Conservation (phyloP, 2,113 vertebrate species). For the Ophthalmolycus amberensis region DNA sequence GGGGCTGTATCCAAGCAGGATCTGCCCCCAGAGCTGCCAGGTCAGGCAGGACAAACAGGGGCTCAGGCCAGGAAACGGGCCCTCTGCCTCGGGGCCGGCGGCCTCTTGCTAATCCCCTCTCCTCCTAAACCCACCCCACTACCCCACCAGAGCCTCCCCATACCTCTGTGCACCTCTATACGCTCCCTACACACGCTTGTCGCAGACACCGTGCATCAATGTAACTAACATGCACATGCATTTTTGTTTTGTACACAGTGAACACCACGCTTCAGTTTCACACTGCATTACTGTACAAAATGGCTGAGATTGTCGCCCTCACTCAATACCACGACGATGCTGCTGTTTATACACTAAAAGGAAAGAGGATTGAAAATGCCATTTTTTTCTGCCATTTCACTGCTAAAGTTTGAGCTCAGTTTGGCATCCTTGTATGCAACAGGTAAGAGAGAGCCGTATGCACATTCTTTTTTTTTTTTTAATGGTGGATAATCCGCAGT, state of each 20-base stretch:
- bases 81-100: slow-evolving; percentile 87
- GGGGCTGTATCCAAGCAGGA: slow-evolving; percentile 88
- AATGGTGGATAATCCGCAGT: not conserved
- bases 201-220: not conserved
- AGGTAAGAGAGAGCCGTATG: not conserved
- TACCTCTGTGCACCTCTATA: slow-evolving; percentile 65
- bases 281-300: not conserved
- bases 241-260: not conserved
- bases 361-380: not conserved
- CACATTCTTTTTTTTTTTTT: not conserved
- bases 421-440: not conserved
- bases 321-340: not conserved
- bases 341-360: not conserved
- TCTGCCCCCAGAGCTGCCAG: slow-evolving; percentile 94
- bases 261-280: not conserved
- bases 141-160: slow-evolving; percentile 76
- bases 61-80: slow-evolving; percentile 90
- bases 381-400: not conserved
- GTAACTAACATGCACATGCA: not conserved
- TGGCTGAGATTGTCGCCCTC: not conserved
- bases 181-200: slow-evolving; percentile 82
- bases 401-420: not conserved
- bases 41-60: slow-evolving; percentile 98
- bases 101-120: slow-evolving; percentile 92
- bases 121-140: slow-evolving; percentile 47